Evolutionary conservation across 2,888 invertebrate species (phyloP).

Genomic region (Notodonta dromedarius): DNA sequence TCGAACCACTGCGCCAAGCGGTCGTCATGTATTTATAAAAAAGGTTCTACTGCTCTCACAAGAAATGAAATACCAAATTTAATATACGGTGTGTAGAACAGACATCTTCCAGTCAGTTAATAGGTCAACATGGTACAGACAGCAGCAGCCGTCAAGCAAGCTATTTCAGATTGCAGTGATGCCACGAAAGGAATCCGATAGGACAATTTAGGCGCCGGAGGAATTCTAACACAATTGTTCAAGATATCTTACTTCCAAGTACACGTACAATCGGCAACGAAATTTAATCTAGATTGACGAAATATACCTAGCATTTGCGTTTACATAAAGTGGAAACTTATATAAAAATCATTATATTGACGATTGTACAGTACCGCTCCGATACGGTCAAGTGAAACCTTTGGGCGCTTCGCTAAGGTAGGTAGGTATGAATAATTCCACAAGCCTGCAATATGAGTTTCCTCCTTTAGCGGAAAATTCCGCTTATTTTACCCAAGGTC

Average conservation of each 20-base stretch:
- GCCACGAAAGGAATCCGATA: conserved; percentile 2
- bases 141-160: conserved; percentile 11
- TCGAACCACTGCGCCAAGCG: too few relatives aligned
- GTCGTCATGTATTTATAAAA: too few relatives aligned
- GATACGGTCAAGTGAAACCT: conserved; percentile 21
- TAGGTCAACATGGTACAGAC: conserved; percentile 28
- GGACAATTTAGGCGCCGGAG: conserved; percentile 2
- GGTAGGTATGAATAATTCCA: conserved; percentile 12
- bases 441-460: conserved; percentile 18
- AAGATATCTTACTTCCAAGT: conserved; percentile 3
- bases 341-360: conserved; percentile 7
- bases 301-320: too few relatives aligned
- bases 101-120: conserved; percentile 25
- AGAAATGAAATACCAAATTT: not conserved
- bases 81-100: not conserved
- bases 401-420: conserved; percentile 6
- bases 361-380: conserved; percentile 9
- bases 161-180: conserved; percentile 7
- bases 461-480: conserved; percentile 14
- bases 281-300: too few relatives aligned
- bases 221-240: conserved; percentile 8
- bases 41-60: too few relatives aligned
- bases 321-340: not conserved
- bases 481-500: conserved; percentile 25
- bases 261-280: too few relatives aligned